A percentile compares a stretch with the other conserved stretches of the same genome.
phyloP scores from a whole-genome alignment of 2,113 vertebrate species.

The Paradisaea rubra region DNA sequence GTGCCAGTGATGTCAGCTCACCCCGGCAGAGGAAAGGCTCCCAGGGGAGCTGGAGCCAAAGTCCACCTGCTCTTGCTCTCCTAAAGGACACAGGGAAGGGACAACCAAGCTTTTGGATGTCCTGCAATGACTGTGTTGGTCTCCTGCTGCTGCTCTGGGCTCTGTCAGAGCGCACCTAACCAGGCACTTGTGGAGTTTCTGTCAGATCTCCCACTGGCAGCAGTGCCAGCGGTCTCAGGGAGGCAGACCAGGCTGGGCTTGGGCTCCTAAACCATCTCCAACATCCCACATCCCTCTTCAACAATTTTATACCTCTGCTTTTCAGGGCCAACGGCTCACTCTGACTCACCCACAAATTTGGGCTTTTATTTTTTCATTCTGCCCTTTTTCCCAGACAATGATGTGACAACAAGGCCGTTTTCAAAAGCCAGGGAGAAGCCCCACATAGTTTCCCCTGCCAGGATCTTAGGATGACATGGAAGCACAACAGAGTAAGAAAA shows the following conservation, averaged over 20 bases:
- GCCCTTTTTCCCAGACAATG: neutral
- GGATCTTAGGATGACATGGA: neutral
- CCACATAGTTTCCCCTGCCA: neutral
- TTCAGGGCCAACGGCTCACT: neutral
- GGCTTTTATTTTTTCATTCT: neutral
- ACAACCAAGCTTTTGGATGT: neutral
- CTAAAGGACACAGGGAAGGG: rapidly evolving
- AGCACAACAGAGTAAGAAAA: neutral
- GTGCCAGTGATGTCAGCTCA: rapidly evolving
- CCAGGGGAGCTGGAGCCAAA: neutral
- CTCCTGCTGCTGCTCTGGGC: neutral
- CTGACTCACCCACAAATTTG: neutral
- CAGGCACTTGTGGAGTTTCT: neutral
- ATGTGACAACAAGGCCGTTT: neutral
- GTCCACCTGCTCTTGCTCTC: neutral
- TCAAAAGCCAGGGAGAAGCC: neutral
- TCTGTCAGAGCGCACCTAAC: rapidly evolving
- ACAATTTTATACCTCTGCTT: neutral
- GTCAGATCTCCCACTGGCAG: rapidly evolving
- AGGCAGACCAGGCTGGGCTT: no score
- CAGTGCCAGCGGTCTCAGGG: no score
- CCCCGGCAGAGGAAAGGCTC: neutral
- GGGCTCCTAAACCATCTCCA: rapidly evolving
- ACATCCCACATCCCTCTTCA: neutral
- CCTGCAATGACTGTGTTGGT: rapidly evolving